Base-by-base conservation (phyloP, 1,140 invertebrate genomes). In the Drosophila neocordata region DNA sequence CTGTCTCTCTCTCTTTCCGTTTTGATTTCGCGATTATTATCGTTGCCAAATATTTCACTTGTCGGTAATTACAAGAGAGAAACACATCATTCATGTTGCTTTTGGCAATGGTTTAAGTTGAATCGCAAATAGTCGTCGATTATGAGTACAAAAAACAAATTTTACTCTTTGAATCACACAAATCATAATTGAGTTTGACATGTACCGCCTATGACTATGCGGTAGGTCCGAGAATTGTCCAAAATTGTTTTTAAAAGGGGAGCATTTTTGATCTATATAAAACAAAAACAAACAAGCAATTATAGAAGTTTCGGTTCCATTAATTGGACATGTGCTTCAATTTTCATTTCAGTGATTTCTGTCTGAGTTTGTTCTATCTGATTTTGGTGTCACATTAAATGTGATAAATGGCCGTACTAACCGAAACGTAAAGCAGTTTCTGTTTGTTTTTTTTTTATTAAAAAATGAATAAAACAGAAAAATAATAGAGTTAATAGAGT, bases 151-250 rank as follows among this genome's bases (percentile, higher is more conserved):
- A n/a, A n/a, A n/a, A n/a, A n/a, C n/a, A 18, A 20, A 20, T 20
- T 48, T 48, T 18, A 8, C 41, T 48, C 15, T 48, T 48, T 48
- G 15, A 9, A 48, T 48, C 41, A 20, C 41, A 48, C 41, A 48
- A 48, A 48, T 56, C 68, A 55, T 85, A 80, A 84, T 84, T 85
- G 77, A 77, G 73, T 80, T 85, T 84, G 77, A 83, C 80, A 80
- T 76, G 76, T 76, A 79, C 62, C 62, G 15, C 18, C 9, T 9
- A 8, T 20, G 13, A 15, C 15, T 18, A 9, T 48, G 41, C 41
- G 15, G 6, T 44, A 8, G 27, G 27, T 31, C 6, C 27, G 27
- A 31, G 22, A 24, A 24, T 24, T 24, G 22, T 24, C 22, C 9
- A 18, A 48, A 8, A 48, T 48, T 20, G 15, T 31, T 31, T 31